A percentile compares a stretch with the other conserved stretches of the same genome.
Evolutionary conservation across 2,113 vertebrate genomes (phyloP).

Genomic region (Apteryx mantelli): DNA sequence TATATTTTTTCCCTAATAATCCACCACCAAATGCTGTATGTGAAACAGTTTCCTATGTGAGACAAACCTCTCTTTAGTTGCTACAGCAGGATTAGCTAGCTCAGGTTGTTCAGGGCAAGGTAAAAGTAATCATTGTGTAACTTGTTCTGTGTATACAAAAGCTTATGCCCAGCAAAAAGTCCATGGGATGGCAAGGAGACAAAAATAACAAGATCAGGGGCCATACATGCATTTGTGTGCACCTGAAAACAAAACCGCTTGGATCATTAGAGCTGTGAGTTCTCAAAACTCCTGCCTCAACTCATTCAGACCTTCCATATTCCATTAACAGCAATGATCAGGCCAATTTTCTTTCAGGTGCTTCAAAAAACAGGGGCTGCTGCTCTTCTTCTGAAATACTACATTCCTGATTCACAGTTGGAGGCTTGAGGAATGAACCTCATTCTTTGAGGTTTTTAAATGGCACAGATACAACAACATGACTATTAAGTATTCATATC

Average conservation of each 20-base stretch:
- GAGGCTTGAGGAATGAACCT: background rate
- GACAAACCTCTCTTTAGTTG: background rate
- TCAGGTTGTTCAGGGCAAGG: background rate
- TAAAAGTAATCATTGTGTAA: background rate
- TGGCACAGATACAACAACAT: background rate
- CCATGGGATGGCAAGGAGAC: background rate
- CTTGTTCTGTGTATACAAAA: background rate
- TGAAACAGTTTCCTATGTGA: background rate
- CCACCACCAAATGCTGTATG: background rate
- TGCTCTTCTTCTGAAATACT: background rate
- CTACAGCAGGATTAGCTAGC: background rate
- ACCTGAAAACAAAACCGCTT: background rate
- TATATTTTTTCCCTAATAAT: conserved; percentile 35
- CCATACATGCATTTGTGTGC: background rate
- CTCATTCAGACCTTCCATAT: background rate
- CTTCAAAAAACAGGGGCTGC: background rate
- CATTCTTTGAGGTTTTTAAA: background rate
- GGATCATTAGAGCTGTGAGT: background rate
- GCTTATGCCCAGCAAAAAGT: background rate
- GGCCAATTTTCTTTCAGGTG: background rate
- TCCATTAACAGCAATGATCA: too few relatives aligned
- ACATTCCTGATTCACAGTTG: too few relatives aligned
- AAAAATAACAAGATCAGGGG: background rate
- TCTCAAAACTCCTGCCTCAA: background rate
- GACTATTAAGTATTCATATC: background rate